These are phyloP conservation scores for Oreochromis spilurus DNA, from an alignment of 2,113 vertebrate genomes.

Conservation along the genomic window DNA sequence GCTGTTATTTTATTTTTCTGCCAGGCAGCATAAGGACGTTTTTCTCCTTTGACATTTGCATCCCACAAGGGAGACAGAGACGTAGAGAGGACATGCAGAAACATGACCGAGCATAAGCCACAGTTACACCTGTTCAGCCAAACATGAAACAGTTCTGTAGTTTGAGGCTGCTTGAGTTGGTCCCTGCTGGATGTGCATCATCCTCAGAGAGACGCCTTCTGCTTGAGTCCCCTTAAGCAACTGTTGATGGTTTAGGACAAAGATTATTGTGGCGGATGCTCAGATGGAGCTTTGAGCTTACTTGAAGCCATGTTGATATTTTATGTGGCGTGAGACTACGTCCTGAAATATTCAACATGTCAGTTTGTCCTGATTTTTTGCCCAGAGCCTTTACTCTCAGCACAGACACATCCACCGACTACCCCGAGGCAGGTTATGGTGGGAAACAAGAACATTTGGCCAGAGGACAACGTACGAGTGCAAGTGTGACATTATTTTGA, in stretches of 20 bases:
- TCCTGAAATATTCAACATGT: conserved; percentile 25
- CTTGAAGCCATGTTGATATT: conserved; percentile 11
- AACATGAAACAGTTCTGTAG: conserved; percentile 38
- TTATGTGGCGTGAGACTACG: not conserved
- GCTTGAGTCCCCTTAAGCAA: conserved; percentile 32
- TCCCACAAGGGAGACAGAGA: conserved; percentile 12
- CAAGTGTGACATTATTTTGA: not conserved
- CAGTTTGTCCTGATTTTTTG: conserved; percentile 29
- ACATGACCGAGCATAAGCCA: conserved; percentile 53
- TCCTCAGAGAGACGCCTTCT: not conserved
- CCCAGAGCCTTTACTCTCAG: not conserved
- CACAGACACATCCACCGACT: not conserved
- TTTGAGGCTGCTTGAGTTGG: not conserved
- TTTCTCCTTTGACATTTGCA: conserved; percentile 52
- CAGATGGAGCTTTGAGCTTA: conserved; percentile 7
- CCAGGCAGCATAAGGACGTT: not conserved
- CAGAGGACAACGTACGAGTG: not conserved
- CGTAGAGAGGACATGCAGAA: not conserved
- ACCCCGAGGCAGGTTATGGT: not conserved
- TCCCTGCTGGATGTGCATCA: not conserved
- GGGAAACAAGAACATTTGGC: not conserved
- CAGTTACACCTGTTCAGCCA: conserved; percentile 60
- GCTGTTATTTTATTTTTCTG: conserved; percentile 10
- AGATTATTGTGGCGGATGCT: conserved; percentile 20
- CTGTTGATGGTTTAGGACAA: conserved; percentile 44